Evolutionary conservation across 1,140 invertebrate species (phyloP), one percentile per base, ranked within the genome.

Genomic region (Saccostrea echinata): DNA sequence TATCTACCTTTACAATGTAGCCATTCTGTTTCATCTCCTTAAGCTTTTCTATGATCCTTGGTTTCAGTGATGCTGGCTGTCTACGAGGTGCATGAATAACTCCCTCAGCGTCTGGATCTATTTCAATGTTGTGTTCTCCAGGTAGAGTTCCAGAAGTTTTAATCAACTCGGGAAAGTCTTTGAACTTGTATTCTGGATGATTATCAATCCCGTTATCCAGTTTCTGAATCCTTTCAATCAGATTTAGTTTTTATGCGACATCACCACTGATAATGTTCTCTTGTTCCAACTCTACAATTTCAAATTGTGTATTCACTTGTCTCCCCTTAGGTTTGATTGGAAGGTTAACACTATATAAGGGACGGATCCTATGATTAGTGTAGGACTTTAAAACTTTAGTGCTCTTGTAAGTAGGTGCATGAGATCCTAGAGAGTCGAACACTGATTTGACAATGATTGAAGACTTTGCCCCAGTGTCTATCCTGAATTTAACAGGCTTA

Each of bases 91-190:
- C n/a, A n/a, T n/a, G n/a, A n/a, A n/a, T n/a, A n/a, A n/a, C n/a
- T n/a, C n/a, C n/a, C n/a, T n/a, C n/a, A n/a, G n/a, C 88, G 16
- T 52, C 43, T 68, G 86, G 76, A 33, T 90, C 86, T 27, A 89
- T 86, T n/a, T 85, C 83, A 43, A 90, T 84, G 18, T 43, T 64
- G 53, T 89, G 57, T 55, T 88, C 83, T n/a, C 89, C 90, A 21
- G 90, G 91, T 33, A 91, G 81, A 18, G 90, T 90, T 11, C 86
- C 88, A 68, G 90, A 88, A 8, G 88, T 91, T 57, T 85, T 85
- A 9, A 85, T 55, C 8, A 91, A 21, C 33, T 90, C 90, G 3
- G 89, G 87, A 84, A 91, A 91, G 13, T 89, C 90, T 6, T 43
- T 35, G 61, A n/a, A 57, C 27, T 43, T 27, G 18, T 55, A 61